Conservation (phyloP, 2,888 invertebrate genomes). For the Hedychridium roseum region DNA sequence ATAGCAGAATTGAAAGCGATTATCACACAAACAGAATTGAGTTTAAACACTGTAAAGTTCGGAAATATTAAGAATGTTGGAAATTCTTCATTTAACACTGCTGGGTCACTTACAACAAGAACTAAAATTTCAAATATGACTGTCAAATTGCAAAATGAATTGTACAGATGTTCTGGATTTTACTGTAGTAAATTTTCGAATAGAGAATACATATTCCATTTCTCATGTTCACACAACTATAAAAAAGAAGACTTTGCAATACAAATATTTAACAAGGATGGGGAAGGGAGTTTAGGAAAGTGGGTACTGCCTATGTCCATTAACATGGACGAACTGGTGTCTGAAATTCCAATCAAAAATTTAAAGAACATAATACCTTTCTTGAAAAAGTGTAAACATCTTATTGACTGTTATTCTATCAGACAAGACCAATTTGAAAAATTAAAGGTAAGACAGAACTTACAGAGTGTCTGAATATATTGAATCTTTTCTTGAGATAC, state of each 20-base stretch:
- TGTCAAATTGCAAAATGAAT: conserved; percentile 18
- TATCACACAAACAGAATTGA: conserved; percentile 18
- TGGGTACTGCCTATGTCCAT: conserved; percentile 44
- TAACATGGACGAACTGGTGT: conserved; percentile 28
- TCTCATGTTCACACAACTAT: conserved; percentile 15
- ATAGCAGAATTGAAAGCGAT: conserved; percentile 27
- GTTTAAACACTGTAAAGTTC: conserved; percentile 18
- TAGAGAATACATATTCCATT: conserved; percentile 33
- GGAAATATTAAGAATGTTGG: conserved; percentile 7
- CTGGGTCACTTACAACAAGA: no score
- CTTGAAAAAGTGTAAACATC: conserved; percentile 33
- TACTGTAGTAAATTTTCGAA: conserved; percentile 26
- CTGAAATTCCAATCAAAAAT: conserved; percentile 25
- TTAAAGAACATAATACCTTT: conserved; percentile 24
- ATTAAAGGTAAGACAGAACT: conserved; percentile 33
- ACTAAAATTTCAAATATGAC: conserved; percentile 2
- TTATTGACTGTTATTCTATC: conserved; percentile 32
- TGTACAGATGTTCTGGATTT: conserved; percentile 36
- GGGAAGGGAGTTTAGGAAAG: conserved; percentile 31
- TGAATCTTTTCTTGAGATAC: no score
- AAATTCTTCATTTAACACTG: background rate
- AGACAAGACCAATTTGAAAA: conserved; percentile 33
- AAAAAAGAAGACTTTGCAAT: conserved; percentile 18
- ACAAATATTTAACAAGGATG: conserved; percentile 28
- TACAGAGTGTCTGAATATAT: no score